These are phyloP conservation scores for Orchesellides sinensis DNA, from an alignment of 2,888 invertebrate species.

Conservation along the genomic window DNA sequence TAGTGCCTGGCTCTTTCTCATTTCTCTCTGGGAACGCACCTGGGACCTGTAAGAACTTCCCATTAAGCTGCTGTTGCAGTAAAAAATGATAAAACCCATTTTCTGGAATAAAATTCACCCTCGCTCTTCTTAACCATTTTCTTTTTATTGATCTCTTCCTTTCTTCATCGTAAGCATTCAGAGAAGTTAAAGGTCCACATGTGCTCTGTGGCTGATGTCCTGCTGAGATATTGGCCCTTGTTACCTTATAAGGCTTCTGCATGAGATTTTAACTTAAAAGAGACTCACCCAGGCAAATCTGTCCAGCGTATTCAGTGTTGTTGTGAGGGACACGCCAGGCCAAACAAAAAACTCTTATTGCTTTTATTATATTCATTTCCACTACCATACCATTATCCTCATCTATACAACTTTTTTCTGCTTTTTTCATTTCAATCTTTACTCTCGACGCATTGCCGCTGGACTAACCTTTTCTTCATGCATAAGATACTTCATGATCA, in stretches of 20 bases:
- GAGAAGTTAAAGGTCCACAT: slow-evolving; percentile 24
- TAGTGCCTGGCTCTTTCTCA: too few relatives aligned
- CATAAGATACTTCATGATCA: too few relatives aligned
- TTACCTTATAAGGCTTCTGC: slow-evolving; percentile 64
- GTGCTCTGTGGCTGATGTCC: slow-evolving; percentile 46
- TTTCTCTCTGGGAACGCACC: slow-evolving; percentile 33
- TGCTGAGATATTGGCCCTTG: slow-evolving; percentile 68
- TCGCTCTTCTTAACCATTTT: neutral
- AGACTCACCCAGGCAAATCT: slow-evolving; percentile 36
- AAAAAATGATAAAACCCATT: slow-evolving; percentile 9
- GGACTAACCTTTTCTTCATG: too few relatives aligned
- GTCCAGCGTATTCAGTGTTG: slow-evolving; percentile 11
- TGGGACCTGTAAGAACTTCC: neutral
- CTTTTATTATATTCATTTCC: neutral
- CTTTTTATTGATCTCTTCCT: slow-evolving; percentile 12
- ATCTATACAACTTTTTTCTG: neutral
- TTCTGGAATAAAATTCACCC: slow-evolving; percentile 17
- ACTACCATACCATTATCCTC: neutral
- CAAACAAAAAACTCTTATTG: slow-evolving; percentile 3
- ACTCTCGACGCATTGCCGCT: neutral
- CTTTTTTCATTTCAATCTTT: slow-evolving; percentile 1
- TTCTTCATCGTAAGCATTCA: slow-evolving; percentile 25
- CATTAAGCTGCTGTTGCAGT: neutral
- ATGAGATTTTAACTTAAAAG: slow-evolving; percentile 27
- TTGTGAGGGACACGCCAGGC: slow-evolving; percentile 13